Percentiles rank a stretch among this genome's conserved stretches.
These are phyloP conservation scores for Cheilosia vulpina DNA, from an alignment of 2,888 invertebrate genomes.

Conservation along the genomic window DNA sequence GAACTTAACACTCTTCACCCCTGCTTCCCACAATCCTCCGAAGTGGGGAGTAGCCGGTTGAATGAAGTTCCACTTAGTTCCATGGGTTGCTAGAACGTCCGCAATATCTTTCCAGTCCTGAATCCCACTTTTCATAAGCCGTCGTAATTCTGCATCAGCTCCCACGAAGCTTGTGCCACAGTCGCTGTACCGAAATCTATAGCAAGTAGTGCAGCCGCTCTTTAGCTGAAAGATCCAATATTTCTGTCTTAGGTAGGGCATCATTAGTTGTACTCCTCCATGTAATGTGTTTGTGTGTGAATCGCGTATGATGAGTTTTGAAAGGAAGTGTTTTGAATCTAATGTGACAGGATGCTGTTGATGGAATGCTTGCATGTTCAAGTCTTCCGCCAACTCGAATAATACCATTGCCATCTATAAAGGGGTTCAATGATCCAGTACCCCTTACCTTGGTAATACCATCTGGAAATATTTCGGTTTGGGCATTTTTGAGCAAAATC, in stretches of 20 bases:
- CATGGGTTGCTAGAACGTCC: background rate
- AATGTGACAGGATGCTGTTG: conserved; percentile 1
- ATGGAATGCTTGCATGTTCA: background rate
- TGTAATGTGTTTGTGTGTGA: background rate
- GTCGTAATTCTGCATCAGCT: conserved; percentile 63
- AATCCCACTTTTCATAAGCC: background rate
- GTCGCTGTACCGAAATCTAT: conserved; percentile 41
- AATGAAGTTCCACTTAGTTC: too few species aligned
- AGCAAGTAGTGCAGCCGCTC: too few species aligned
- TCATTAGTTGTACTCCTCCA: conserved; percentile 9
- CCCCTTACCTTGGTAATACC: background rate
- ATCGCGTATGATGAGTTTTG: background rate
- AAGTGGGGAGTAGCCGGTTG: too few species aligned
- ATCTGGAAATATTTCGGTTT: background rate
- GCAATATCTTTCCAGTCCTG: conserved; percentile 12
- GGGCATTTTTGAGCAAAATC: background rate
- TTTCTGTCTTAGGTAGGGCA: background rate
- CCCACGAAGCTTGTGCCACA: conserved; percentile 75
- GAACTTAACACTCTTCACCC: too few species aligned
- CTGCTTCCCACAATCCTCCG: too few species aligned
- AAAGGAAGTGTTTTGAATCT: background rate
- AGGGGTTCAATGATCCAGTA: background rate
- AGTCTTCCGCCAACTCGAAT: conserved; percentile 1
- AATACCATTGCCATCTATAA: background rate
- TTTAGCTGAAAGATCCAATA: too few species aligned